Evolutionary conservation across 2,797 vertebrate species (phyloP).

Genomic region (Tauraco hartlaubi): DNA sequence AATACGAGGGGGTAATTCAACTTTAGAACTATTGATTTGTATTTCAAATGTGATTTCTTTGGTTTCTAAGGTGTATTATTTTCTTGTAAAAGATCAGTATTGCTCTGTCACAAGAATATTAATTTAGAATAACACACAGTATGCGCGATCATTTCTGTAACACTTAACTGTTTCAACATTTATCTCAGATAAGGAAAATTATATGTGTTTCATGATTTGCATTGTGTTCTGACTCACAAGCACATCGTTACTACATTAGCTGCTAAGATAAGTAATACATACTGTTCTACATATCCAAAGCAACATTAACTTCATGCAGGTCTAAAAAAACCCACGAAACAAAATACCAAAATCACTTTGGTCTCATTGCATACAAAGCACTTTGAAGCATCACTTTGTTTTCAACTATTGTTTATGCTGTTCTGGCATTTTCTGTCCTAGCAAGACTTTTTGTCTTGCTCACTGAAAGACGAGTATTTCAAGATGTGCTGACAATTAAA

Average conservation of each 20-base stretch:
- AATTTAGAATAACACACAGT: neutral
- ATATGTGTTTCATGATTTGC: neutral
- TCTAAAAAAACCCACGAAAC: neutral
- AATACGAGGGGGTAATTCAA: neutral
- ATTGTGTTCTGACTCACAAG: neutral
- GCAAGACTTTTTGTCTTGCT: neutral
- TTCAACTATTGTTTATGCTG: neutral
- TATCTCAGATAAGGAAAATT: neutral
- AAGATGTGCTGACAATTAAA: conserved; percentile 5
- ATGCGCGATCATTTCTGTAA: neutral
- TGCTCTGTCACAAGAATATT: neutral
- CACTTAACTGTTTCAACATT: neutral
- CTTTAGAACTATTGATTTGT: neutral
- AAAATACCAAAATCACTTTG: neutral
- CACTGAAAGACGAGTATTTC: neutral
- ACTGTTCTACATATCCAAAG: neutral
- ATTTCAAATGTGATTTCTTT: neutral
- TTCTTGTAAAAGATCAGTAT: neutral
- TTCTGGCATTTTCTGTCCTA: neutral
- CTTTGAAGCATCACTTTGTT: neutral
- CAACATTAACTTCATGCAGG: neutral
- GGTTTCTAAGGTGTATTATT: neutral
- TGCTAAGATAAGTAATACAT: neutral
- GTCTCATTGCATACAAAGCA: neutral
- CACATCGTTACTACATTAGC: neutral